phyloP scores from a whole-genome alignment of 1,140 invertebrate species.

The Eumeta japonica region DNA sequence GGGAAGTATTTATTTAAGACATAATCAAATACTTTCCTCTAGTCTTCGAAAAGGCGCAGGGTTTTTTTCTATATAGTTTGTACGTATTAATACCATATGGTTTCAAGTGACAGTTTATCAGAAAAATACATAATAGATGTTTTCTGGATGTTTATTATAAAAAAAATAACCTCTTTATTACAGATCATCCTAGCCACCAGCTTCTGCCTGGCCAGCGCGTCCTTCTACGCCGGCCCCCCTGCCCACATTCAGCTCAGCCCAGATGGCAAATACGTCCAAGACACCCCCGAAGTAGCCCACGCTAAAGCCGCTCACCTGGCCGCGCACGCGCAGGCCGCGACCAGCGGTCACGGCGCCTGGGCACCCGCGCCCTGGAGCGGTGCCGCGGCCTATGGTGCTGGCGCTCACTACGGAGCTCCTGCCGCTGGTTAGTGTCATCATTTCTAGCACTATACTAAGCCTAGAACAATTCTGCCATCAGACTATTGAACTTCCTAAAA shows the following conservation, averaged over 20 bases:
- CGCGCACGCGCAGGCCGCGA: slow-evolving; percentile 41
- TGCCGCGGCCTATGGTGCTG: slow-evolving; percentile 27
- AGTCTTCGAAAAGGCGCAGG: too few species aligned
- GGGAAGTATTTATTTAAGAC: too few species aligned
- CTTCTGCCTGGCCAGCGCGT: slow-evolving; percentile 44
- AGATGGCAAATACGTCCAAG: slow-evolving; percentile 44
- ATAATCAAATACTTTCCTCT: too few species aligned
- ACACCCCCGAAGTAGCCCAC: slow-evolving; percentile 52
- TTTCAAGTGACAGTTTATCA: too few species aligned
- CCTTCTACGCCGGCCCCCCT: slow-evolving; percentile 41
- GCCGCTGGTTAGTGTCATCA: slow-evolving; percentile 37
- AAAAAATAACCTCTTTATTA: too few species aligned
- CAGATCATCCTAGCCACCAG: slow-evolving; percentile 45
- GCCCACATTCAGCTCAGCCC: slow-evolving; percentile 47
- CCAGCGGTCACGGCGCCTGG: slow-evolving; percentile 35
- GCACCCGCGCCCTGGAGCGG: slow-evolving; percentile 23
- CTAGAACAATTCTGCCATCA: too few species aligned
- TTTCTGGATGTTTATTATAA: too few species aligned
- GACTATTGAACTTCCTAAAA: too few species aligned
- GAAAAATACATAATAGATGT: too few species aligned
- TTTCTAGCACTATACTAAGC: too few species aligned
- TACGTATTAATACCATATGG: too few species aligned
- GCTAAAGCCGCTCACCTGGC: slow-evolving; percentile 47
- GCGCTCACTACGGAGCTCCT: slow-evolving; percentile 39
- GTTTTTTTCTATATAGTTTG: too few species aligned